Evolutionary conservation across 2,888 invertebrate genomes (phyloP).

Genomic region (Oscheius sp.): DNA sequence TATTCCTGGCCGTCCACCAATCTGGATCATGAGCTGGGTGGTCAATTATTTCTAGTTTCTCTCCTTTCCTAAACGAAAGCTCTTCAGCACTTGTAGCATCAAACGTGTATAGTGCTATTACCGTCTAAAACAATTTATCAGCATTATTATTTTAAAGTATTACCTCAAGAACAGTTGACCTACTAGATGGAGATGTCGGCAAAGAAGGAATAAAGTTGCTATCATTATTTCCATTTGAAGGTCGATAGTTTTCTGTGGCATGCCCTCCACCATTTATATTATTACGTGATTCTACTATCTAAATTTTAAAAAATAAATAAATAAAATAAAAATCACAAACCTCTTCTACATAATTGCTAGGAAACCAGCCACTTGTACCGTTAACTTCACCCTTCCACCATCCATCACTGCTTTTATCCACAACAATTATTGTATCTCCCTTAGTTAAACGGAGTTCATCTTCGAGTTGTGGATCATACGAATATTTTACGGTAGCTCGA

Average conservation of each 20-base stretch:
- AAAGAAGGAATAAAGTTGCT: no score
- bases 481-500: constrained; percentile 87
- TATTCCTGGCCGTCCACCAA: constrained; percentile 95
- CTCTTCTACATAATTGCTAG: constrained; percentile 88
- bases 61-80: constrained; percentile 72
- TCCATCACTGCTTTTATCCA: constrained; percentile 97
- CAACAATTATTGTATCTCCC: constrained; percentile 89
- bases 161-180: no score
- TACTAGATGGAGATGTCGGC: no score
- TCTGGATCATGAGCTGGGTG: constrained; percentile 96
- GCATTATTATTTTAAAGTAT: no score
- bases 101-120: constrained; percentile 66
- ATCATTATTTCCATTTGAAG: no score
- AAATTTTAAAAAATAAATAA: neutral
- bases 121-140: constrained; percentile 38
- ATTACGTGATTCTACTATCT: no score
- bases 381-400: constrained; percentile 89
- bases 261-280: no score
- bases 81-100: constrained; percentile 79
- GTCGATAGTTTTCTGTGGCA: no score
- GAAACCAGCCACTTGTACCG: constrained; percentile 86
- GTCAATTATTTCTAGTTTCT: constrained; percentile 92
- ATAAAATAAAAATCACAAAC: constrained; percentile 31
- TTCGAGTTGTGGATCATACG: constrained; percentile 84
- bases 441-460: constrained; percentile 94